Evolutionary conservation across 2,113 vertebrate genomes (phyloP), one percentile per base, ranked within the genome.

Genomic region (Tupaia tana): DNA sequence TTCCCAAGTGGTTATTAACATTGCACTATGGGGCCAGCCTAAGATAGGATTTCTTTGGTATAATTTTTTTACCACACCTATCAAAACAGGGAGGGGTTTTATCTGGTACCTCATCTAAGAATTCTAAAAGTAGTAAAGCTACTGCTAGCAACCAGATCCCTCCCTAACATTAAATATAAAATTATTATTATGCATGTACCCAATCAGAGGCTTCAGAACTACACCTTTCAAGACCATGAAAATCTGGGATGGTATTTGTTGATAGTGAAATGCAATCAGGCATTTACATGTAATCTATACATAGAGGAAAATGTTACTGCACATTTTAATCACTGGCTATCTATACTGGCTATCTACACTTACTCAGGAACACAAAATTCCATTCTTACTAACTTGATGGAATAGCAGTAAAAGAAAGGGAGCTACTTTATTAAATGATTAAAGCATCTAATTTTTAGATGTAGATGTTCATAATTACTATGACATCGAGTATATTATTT

Each of bases 161-260:
- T 89, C 54, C 59, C 70, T 80, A n/a, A 63, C 66, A 73, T 64
- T 13, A 95, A 95, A 83, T 74, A 89, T 18, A 85, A 96, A 92
- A 95, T 80, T 31, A 19, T 69, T 89, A 15, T 34, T 69, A 67
- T 43, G 4, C 22, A 92, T 94, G 59, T 84, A 80, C 19, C 16
- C 31, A 78, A 59, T 4, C 15, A 81, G 74, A 85, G 6, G 25
- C 8, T 86, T 82, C 61, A 19, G 29, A 96, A 80, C 3, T 61
- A 58, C 2, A 4, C 18, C 13, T 73, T 92, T 29, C 5, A 89
- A 69, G 25, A 84, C 7, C 52, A 79, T 31, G 70, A 92, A 64
- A 95, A 74, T 89, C 15, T 29, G 12, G 29, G 13, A 25, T 88
- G 56, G 16, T 73, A 4, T 78, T 10, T 94, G 13, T 63, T 70